A percentile compares a stretch with the other conserved stretches of the same genome.
Evolutionary conservation across 2,888 invertebrate genomes (phyloP).

Genomic region (Dyspetes luteomarginatus): DNA sequence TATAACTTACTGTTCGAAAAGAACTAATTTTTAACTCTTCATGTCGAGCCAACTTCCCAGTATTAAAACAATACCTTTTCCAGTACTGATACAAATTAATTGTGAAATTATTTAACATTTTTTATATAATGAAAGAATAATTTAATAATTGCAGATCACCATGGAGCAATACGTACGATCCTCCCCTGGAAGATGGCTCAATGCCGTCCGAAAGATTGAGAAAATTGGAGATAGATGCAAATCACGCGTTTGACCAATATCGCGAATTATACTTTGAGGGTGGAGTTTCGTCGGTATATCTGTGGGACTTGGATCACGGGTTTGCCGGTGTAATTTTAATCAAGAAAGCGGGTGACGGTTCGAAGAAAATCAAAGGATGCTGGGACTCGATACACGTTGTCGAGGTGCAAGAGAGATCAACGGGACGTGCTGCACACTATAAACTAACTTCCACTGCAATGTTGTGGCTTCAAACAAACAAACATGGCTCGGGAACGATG

Average conservation of each 20-base stretch:
- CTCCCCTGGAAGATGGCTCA: conserved; percentile 98
- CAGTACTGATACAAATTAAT: no score
- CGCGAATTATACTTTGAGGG: conserved; percentile 99
- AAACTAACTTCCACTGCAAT: conserved; percentile 99
- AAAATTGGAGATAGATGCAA: conserved; percentile 98
- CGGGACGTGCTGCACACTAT: conserved; percentile 97
- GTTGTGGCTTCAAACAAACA: conserved; percentile 99
- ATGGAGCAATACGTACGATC: conserved; percentile 99
- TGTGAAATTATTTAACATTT: no score
- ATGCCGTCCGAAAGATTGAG: conserved; percentile 98
- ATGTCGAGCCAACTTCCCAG: no score
- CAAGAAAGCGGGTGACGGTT: conserved; percentile 99
- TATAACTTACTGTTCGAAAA: no score
- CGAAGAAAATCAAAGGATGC: conserved; percentile 99
- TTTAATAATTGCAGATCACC: conserved; percentile 89
- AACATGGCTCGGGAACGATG: conserved; percentile 98
- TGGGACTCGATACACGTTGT: conserved; percentile 99
- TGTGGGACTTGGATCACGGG: conserved; percentile 99
- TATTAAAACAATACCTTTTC: no score
- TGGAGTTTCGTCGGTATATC: conserved; percentile 99
- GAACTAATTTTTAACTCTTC: no score
- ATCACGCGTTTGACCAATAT: conserved; percentile 99
- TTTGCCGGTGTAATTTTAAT: conserved; percentile 99
- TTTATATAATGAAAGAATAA: no score
- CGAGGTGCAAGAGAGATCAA: conserved; percentile 98